Evolutionary conservation across 2,113 vertebrate genomes (phyloP), one percentile per base, ranked within the genome.

Genomic region (Vanacampus margaritifer): DNA sequence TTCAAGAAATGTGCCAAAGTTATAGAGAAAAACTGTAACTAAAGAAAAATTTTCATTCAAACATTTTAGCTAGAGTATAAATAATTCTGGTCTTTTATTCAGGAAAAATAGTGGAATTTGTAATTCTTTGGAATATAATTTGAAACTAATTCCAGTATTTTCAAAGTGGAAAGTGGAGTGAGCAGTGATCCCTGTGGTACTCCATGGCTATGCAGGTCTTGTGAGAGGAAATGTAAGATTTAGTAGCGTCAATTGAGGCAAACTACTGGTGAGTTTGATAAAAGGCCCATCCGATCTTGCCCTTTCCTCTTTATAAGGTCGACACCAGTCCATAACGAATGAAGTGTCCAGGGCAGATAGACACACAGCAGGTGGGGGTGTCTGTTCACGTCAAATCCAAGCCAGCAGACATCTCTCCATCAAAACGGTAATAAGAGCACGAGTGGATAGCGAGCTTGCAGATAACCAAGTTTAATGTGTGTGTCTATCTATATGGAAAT

Each of bases 401-500:
- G 77, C 89, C 79, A 80, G 79, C 81, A 26, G 78, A 74, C 86
- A 80, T 84, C 84, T 81, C 85, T 87, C 76, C 74, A 89, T 90
- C 85, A 88, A 82, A 82, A 46, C 74, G 64, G 70, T 83, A 90
- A 91, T 88, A 84, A 85, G 86, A 89, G 74, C 75, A 77, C 68
- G 78, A 80, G 78, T 80, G 82, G 72, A 83, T 79, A 79, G 79
- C 75, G 75, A 81, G 74, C 81, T 76, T 11, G 65, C 79, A 76
- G 84, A 84, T 72, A 89, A 87, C 88, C 88, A 86, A 86, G 83
- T 89, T 87, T 89, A 90, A 90, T 90, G 86, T 79, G 73, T 56
- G 28, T 68, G 74, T 87, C 92, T 80, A 93, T 93, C 89, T 93
- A 93, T 91, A 93, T 93, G 92, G 92, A 91, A 92, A 93, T 92